Evolutionary conservation across 2,797 vertebrate genomes (phyloP).

Genomic region (Bufotes viridis): DNA sequence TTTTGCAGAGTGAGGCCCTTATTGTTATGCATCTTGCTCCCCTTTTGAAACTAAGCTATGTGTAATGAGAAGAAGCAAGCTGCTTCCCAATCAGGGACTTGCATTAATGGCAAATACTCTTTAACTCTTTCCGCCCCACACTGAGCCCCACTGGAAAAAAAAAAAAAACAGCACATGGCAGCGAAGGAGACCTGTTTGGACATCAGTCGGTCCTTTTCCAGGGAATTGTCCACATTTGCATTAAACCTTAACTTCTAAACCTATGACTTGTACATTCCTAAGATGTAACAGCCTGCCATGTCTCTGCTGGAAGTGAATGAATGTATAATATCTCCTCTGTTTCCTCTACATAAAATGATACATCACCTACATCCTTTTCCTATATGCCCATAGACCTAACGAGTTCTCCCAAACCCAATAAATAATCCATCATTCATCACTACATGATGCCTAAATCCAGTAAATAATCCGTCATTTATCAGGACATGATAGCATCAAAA

Average conservation of each 20-base stretch:
- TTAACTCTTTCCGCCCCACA: constrained; percentile 63
- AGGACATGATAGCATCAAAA: not conserved
- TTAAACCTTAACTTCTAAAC: not conserved
- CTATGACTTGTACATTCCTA: constrained; percentile 12
- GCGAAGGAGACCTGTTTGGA: constrained; percentile 1
- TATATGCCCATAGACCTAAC: not conserved
- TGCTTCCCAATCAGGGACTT: constrained; percentile 71
- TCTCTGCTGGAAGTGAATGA: constrained; percentile 9
- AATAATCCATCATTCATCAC: not conserved
- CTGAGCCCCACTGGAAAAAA: constrained; percentile 10
- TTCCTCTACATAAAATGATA: not conserved
- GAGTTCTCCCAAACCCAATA: not conserved
- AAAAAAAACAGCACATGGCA: not conserved
- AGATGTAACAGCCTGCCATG: constrained; percentile 4
- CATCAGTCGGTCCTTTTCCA: not conserved
- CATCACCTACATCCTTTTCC: not conserved
- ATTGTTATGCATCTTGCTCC: constrained; percentile 75
- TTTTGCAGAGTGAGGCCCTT: constrained; percentile 69
- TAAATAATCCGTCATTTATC: not conserved
- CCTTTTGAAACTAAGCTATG: constrained; percentile 72
- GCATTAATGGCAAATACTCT: constrained; percentile 64
- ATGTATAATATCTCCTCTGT: not conserved
- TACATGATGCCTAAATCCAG: not conserved
- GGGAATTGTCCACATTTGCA: not conserved
- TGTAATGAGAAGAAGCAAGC: constrained; percentile 75